Conservation (phyloP, 1,140 invertebrate genomes). For the Drosophila quadrilineata region DNA sequence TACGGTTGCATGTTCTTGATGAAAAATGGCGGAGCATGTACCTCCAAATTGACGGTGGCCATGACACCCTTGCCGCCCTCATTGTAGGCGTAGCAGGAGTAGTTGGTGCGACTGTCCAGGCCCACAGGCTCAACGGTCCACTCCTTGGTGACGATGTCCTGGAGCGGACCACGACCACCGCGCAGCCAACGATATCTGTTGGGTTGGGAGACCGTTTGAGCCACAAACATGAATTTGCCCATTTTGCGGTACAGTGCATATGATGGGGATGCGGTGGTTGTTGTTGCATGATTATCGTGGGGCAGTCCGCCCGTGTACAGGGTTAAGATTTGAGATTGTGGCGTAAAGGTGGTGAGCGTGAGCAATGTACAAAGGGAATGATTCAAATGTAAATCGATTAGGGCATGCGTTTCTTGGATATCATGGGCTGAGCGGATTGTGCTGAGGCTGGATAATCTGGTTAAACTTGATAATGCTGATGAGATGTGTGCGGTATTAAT, state of each 20-base stretch:
- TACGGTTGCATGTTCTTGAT: conserved; percentile 91
- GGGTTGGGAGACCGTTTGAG: conserved; percentile 68
- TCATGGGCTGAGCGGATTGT: conserved; percentile 26
- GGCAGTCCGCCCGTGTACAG: conserved; percentile 52
- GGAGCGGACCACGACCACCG: conserved; percentile 86
- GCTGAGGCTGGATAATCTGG: conserved; percentile 12
- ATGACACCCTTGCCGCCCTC: conserved; percentile 89
- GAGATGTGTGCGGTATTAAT: conserved; percentile 29
- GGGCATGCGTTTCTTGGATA: conserved; percentile 77
- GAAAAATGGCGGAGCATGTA: conserved; percentile 92
- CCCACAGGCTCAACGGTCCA: conserved; percentile 91
- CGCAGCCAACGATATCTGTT: conserved; percentile 89
- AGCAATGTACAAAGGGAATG: conserved; percentile 78
- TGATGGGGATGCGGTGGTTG: conserved; percentile 23
- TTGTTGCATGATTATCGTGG: conserved; percentile 7
- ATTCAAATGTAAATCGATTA: conserved; percentile 76
- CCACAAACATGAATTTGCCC: conserved; percentile 70
- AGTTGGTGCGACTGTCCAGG: conserved; percentile 91
- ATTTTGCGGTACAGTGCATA: conserved; percentile 70
- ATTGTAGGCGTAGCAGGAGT: conserved; percentile 92
- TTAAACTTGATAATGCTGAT: conserved; percentile 28
- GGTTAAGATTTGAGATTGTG: conserved; percentile 78
- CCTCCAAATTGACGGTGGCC: conserved; percentile 88
- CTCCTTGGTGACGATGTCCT: conserved; percentile 87
- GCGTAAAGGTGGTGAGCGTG: conserved; percentile 72